Evolutionary conservation across 2,797 vertebrate genomes (phyloP).

Genomic region (Sorex maritimensis): DNA sequence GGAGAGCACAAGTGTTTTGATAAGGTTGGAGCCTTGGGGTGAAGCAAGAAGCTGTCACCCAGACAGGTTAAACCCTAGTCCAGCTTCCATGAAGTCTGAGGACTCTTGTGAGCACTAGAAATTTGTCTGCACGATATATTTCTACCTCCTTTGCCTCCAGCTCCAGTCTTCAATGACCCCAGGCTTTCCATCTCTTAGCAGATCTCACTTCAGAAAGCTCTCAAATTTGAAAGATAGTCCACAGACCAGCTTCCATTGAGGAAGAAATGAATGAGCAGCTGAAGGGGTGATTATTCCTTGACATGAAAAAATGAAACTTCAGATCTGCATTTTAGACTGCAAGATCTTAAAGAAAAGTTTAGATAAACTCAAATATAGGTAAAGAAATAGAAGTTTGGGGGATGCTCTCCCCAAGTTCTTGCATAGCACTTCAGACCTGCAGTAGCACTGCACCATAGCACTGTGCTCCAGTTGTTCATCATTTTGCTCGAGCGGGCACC

Average conservation of each 20-base stretch:
- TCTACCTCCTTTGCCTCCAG: not conserved
- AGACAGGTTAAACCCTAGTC: not conserved
- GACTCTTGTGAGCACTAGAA: not conserved
- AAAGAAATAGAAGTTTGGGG: not conserved
- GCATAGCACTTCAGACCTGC: not conserved
- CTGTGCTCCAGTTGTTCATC: too few species aligned
- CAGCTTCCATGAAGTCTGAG: not conserved
- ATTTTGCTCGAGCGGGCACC: too few species aligned
- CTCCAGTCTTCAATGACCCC: too few species aligned
- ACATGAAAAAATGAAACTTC: not conserved
- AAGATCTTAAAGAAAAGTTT: not conserved
- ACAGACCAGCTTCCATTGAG: not conserved
- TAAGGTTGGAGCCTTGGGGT: not conserved
- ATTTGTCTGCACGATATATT: not conserved
- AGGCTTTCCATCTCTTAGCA: not conserved
- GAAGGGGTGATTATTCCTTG: not conserved
- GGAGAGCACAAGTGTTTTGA: not conserved
- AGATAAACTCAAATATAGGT: not conserved
- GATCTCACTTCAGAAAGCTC: not conserved
- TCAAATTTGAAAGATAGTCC: not conserved
- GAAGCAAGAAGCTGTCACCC: not conserved
- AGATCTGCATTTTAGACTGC: not conserved
- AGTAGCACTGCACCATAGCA: not conserved
- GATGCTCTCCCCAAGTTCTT: not conserved
- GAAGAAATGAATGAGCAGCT: conserved; percentile 9